Conservation (phyloP, 1,140 invertebrate species). For the Formica selysi region DNA sequence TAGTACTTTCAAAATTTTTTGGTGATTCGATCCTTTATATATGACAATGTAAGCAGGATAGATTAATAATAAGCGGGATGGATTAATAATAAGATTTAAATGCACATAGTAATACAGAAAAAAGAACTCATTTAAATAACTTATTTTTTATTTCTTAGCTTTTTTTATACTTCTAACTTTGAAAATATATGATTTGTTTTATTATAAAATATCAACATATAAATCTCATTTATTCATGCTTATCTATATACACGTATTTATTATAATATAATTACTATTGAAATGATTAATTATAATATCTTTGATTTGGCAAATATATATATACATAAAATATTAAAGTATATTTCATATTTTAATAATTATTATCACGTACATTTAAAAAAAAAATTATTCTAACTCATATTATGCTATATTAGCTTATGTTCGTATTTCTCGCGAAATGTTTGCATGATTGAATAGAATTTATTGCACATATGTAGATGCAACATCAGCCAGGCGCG, state of each 20-base stretch:
- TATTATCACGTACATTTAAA: neutral
- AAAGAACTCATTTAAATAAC: neutral
- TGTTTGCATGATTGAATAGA: conserved; percentile 19
- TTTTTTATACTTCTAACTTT: neutral
- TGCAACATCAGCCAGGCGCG: neutral
- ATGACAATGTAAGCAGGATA: neutral
- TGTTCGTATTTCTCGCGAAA: neutral
- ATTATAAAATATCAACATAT: neutral
- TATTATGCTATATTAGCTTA: neutral
- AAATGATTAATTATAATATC: no score
- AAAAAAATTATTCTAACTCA: neutral
- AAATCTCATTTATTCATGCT: no score
- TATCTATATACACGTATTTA: no score
- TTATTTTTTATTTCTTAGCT: neutral
- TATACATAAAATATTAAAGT: neutral
- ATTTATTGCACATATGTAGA: neutral
- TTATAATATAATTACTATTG: no score
- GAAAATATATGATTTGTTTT: neutral
- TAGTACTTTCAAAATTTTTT: neutral
- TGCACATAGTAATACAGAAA: neutral
- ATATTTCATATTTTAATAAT: neutral
- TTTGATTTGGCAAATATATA: neutral
- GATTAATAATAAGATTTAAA: neutral
- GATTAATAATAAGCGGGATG: no score
- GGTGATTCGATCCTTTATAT: neutral